Evolutionary conservation across 2,113 vertebrate genomes (phyloP), one percentile per base, ranked within the genome.

Genomic region (Carassius gibelio): DNA sequence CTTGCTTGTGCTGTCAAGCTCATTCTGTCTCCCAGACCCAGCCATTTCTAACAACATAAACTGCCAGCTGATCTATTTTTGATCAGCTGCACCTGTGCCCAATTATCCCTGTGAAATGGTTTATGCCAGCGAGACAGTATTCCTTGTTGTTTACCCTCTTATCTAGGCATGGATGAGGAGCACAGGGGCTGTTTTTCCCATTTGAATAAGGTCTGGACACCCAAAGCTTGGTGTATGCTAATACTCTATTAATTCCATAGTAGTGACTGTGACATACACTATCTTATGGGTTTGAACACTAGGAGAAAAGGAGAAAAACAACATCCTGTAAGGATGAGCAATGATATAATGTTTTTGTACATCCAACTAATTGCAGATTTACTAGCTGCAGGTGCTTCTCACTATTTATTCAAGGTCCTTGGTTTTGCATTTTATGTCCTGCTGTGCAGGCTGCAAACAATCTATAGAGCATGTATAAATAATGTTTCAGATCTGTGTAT

Each of bases 31-130:
- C 48, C 26, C 77, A 57, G 66, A 15, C 80, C 62, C 84, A 77
- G 87, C 75, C 85, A 81, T 82, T 86, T 87, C 90, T 91, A 91
- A 92, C 91, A 87, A 68, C 83, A 81, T 90, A 89, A 90, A 92
- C 88, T 87, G 88, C 85, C 87, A 89, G 88, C 89, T 90, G 81
- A 92, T 88, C 90, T 85, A 84, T 87, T 86, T 85, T 89, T 90
- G 88, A 92, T 93, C 90, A 91, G 89, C 84, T 89, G 88, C 93
- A 94, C 93, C 92, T 93, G 91, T 83, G 88, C 75, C 91, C 92
- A 93, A 93, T 94, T 94, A 94, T 89, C 81, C 50, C 78, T 88
- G 89, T 91, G 89, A 91, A 93, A 93, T 92, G 90, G 88, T 89
- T 87, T 91, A 83, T 82, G 90, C 88, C 89, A 85, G 86, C 88